phyloP scores from a whole-genome alignment of 1,140 invertebrate genomes.

The Lepidostoma basale region DNA sequence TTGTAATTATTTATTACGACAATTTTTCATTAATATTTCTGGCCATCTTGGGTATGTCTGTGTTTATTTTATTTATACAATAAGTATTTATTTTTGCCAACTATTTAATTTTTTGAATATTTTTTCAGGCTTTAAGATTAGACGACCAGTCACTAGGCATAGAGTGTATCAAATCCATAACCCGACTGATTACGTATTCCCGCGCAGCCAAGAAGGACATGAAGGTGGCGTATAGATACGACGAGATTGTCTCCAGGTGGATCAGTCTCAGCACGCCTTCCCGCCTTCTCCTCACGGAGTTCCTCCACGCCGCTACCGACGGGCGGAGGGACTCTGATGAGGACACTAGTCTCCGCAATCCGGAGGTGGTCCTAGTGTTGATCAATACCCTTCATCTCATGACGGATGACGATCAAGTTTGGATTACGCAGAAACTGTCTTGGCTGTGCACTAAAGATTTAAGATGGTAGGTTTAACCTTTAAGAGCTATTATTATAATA shows the following conservation, averaged over 20 bases:
- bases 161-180: constrained; percentile 49
- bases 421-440: constrained; percentile 52
- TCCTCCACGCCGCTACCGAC: constrained; percentile 55
- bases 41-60: too few species aligned
- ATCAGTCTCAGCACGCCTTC: constrained; percentile 49
- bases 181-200: constrained; percentile 39
- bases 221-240: constrained; percentile 29
- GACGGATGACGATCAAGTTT: constrained; percentile 53
- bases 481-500: too few species aligned
- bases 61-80: too few species aligned
- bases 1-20: too few species aligned
- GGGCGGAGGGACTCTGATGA: constrained; percentile 44
- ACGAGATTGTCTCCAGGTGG: constrained; percentile 38
- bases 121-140: constrained; percentile 40
- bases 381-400: constrained; percentile 48
- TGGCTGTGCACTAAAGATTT: constrained; percentile 56
- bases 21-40: too few species aligned
- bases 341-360: constrained; percentile 45
- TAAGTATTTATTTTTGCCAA: too few species aligned
- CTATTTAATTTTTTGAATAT: too few species aligned
- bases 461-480: constrained; percentile 57
- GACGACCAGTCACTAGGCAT: constrained; percentile 47
- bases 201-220: constrained; percentile 32
- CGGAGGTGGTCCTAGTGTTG: constrained; percentile 48
- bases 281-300: constrained; percentile 50